phyloP scores from a whole-genome alignment of 2,797 vertebrate species.

The Micromesistius poutassou region DNA sequence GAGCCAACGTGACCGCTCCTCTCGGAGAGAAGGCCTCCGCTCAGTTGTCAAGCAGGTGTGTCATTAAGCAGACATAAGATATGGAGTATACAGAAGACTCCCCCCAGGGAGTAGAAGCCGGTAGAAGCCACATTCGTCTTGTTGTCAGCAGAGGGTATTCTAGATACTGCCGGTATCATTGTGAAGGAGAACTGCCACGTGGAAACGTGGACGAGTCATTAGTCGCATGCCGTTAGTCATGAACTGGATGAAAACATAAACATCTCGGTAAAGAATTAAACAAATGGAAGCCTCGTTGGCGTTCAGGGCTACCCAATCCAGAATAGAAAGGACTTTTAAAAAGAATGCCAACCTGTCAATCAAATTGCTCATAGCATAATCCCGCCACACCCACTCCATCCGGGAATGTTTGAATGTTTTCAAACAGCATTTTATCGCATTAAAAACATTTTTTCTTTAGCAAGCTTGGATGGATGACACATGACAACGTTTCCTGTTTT shows the following conservation, averaged over 20 bases:
- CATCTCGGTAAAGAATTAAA: neutral
- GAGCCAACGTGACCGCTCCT: neutral
- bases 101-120: neutral
- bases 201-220: neutral
- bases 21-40: neutral
- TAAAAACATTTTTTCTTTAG: no score
- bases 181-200: neutral
- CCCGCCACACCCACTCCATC: no score
- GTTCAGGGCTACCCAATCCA: no score
- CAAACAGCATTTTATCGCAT: no score
- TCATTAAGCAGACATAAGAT: neutral
- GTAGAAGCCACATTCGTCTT: neutral
- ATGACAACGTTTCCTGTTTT: neutral
- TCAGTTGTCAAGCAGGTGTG: neutral
- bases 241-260: neutral
- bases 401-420: no score
- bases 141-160: neutral
- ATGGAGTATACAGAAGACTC: neutral
- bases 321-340: no score
- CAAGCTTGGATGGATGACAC: no score
- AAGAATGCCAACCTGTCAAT: neutral
- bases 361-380: neutral
- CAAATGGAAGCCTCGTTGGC: no score
- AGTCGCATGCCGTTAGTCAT: neutral
- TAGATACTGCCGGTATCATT: neutral